Base-by-base conservation (phyloP, 2,797 vertebrate species). In the Melanitta fusca region DNA sequence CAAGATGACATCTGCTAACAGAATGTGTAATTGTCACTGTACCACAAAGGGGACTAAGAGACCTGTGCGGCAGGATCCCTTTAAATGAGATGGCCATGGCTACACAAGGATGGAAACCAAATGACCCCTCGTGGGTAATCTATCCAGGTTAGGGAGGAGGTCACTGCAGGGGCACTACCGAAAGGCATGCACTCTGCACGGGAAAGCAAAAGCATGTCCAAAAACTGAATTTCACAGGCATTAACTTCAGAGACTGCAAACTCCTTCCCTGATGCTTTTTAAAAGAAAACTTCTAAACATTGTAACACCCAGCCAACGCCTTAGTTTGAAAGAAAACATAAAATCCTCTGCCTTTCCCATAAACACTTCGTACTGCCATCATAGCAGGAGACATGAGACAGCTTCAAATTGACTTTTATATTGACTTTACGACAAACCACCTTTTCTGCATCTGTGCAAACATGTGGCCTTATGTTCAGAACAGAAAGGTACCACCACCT, bases 121-220 rank as follows among this genome's bases (percentile, higher is more conserved):
- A 96, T 93, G 96, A 97, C 71, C 86, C 75, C 91, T 85, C 82
- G 27, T 84, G 84, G 45, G 86, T 85, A 95, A 95, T 94, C 93
- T 80, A 84, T 91, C 95, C 96, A 95, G 95, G 96, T 96, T 95
- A 94, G 88, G 93, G 73, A 73, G 62, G 36, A 88, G 85, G 92
- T 94, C 89, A 64, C 80, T 82, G 91, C 47, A 89, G 82, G 91
- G 96, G 43, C 92, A 70, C 51, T 57, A 83, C n/a, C 66, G 36
- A 85, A 85, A 91, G 71, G 30, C 72, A 82, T 25, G 74, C 30
- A 69, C 47, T 69, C 41, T 69, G 51, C 74, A 85, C 60, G 45
- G 69, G 79, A 95, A 91, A 91, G 78, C 28, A 78, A 73, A 91
- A 80, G 38, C 61, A 80, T 20, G 51, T 91, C 83, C 91, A 64